Evolutionary conservation across 1,140 invertebrate genomes (phyloP), one percentile per base, ranked within the genome.

Genomic region (Pseudachorutes palmiensis): DNA sequence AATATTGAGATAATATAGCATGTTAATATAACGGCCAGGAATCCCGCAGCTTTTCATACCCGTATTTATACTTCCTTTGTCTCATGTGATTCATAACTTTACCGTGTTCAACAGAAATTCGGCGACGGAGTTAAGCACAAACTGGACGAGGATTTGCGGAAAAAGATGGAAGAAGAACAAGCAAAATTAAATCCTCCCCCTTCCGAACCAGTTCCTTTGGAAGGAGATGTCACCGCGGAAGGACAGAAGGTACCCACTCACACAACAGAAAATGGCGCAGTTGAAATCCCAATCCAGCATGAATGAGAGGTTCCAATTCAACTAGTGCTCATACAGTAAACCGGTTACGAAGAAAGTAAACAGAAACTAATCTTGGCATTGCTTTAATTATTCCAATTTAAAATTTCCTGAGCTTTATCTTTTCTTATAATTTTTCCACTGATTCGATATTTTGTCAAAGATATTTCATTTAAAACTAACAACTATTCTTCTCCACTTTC

Each of bases 1-100:
- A n/a, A n/a, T n/a, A n/a, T n/a, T n/a, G n/a, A n/a, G n/a, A n/a
- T n/a, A n/a, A n/a, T n/a, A n/a, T n/a, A n/a, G n/a, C n/a, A n/a
- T n/a, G n/a, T n/a, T n/a, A n/a, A n/a, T n/a, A n/a, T n/a, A n/a
- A n/a, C n/a, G n/a, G n/a, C n/a, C n/a, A n/a, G n/a, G n/a, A n/a
- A n/a, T n/a, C n/a, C n/a, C n/a, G n/a, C n/a, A n/a, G n/a, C n/a
- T n/a, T n/a, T n/a, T n/a, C n/a, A n/a, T n/a, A n/a, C n/a, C n/a
- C n/a, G n/a, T n/a, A n/a, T n/a, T n/a, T n/a, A n/a, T n/a, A n/a
- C n/a, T n/a, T n/a, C n/a, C n/a, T n/a, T n/a, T n/a, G n/a, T 12
- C 36, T 12, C 36, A 45, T 45, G 36, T 45, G 36, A 45, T 45
- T 45, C 36, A 45, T 45, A 55, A 55, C 24, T 55, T 55, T 55